phyloP scores from a whole-genome alignment of 2,113 vertebrate genomes.

The Machaerirhynchus nigripectus region DNA sequence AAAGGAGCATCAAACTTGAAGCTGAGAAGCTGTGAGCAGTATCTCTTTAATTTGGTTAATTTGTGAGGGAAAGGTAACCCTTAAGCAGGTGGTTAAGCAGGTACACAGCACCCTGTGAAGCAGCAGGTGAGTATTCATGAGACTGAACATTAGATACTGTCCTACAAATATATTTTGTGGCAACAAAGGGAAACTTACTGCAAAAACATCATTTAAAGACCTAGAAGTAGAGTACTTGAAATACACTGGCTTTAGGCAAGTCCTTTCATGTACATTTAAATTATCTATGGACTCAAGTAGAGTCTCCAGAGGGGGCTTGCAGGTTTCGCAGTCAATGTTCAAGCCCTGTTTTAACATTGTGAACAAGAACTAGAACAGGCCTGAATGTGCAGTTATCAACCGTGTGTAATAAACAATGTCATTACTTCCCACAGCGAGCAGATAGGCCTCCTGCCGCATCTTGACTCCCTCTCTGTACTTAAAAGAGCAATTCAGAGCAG shows the following conservation, averaged over 20 bases:
- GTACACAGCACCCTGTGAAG: not conserved
- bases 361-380: slow-evolving; percentile 7
- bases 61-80: not conserved
- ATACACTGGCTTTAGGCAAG: slow-evolving; percentile 14
- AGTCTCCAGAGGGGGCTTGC: not conserved
- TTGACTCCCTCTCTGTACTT: not conserved
- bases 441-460: not conserved
- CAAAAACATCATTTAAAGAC: not conserved
- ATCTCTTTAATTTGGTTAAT: not conserved
- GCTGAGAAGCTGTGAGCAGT: not conserved
- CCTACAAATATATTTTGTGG: not conserved
- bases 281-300: slow-evolving; percentile 39
- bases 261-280: slow-evolving; percentile 56
- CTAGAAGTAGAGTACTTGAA: not conserved
- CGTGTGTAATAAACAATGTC: not conserved
- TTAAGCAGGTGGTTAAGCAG: not conserved
- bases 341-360: not conserved
- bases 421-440: not conserved
- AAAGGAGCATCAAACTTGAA: not conserved
- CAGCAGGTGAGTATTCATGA: not conserved
- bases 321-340: not conserved
- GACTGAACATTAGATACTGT: not conserved
- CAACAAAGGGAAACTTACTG: not conserved
- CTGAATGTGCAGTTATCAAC: not conserved
- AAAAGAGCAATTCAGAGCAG: not conserved